phyloP scores from a whole-genome alignment of 2,888 invertebrate species.

The Meta bourneti region DNA sequence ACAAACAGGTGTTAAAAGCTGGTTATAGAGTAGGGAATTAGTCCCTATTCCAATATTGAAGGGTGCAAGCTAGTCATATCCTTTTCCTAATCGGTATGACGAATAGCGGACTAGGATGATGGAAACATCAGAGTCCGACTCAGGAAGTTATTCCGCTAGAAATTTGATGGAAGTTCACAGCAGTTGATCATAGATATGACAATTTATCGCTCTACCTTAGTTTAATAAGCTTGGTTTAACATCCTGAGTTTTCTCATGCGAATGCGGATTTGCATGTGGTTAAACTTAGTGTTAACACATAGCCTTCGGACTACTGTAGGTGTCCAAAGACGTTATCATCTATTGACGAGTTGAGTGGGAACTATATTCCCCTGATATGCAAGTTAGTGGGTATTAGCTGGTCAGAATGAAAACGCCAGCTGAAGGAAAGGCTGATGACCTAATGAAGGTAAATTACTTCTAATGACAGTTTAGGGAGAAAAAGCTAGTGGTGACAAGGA shows the following conservation, averaged over 20 bases:
- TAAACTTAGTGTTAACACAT: not conserved
- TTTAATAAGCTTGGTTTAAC: slow-evolving; percentile 65
- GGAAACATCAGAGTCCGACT: slow-evolving; percentile 39
- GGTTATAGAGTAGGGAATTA: slow-evolving; percentile 44
- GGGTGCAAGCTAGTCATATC: slow-evolving; percentile 47
- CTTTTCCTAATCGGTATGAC: slow-evolving; percentile 61
- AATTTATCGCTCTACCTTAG: slow-evolving; percentile 47
- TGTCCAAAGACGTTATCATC: too few relatives aligned
- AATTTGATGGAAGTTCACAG: slow-evolving; percentile 53
- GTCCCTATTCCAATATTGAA: not conserved
- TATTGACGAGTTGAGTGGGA: too few relatives aligned
- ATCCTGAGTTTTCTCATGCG: slow-evolving; percentile 47
- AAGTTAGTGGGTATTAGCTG: too few relatives aligned
- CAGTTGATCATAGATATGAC: slow-evolving; percentile 65
- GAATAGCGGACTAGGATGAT: slow-evolving; percentile 44
- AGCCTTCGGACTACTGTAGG: not conserved
- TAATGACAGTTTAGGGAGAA: too few relatives aligned
- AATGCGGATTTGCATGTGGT: slow-evolving; percentile 15
- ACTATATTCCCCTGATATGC: too few relatives aligned
- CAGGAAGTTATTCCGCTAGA: slow-evolving; percentile 59
- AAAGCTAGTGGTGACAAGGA: too few relatives aligned
- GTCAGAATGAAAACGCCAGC: too few relatives aligned
- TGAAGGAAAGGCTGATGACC: too few relatives aligned
- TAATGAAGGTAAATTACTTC: too few relatives aligned
- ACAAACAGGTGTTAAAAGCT: slow-evolving; percentile 72